A percentile compares a stretch with the other conserved stretches of the same genome.
These are phyloP conservation scores for Pseudorasbora parva DNA, from an alignment of 2,113 vertebrate species.

Conservation along the genomic window DNA sequence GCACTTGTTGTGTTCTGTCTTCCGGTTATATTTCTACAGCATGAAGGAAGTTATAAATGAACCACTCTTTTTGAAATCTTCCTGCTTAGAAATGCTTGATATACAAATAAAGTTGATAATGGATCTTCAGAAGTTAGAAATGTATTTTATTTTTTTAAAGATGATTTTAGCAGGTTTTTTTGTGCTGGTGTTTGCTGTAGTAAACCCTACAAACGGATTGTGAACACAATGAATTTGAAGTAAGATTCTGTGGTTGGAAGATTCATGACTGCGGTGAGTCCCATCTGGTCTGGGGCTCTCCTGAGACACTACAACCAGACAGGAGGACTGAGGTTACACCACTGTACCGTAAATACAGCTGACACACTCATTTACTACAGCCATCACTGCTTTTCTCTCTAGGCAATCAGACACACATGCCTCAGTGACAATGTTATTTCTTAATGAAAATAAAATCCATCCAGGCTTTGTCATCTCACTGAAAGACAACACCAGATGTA, in stretches of 20 bases:
- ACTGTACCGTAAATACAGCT: conserved; percentile 30
- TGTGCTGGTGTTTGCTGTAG: neutral
- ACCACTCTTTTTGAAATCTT: too few relatives aligned
- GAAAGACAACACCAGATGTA: conserved; percentile 31
- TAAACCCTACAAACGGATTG: neutral
- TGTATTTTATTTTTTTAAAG: too few relatives aligned
- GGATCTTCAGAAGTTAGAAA: too few relatives aligned
- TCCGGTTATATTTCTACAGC: too few relatives aligned
- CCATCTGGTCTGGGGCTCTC: conserved; percentile 30
- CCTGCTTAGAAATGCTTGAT: too few relatives aligned
- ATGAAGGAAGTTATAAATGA: too few relatives aligned
- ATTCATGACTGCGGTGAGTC: conserved; percentile 3
- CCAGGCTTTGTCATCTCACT: conserved; percentile 25
- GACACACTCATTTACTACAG: conserved; percentile 15
- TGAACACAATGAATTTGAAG: neutral
- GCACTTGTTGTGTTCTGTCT: too few relatives aligned
- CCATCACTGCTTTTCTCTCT: conserved; percentile 3
- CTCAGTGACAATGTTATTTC: conserved; percentile 7
- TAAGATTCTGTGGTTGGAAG: conserved; percentile 5
- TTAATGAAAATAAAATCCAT: conserved; percentile 19
- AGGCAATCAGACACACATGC: conserved; percentile 6
- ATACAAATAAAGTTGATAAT: too few relatives aligned
- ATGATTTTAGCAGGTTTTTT: neutral
- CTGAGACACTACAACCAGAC: conserved; percentile 15
- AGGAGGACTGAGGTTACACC: conserved; percentile 26